phyloP scores from a whole-genome alignment of 2,888 invertebrate genomes.

The Metalampra italica region DNA sequence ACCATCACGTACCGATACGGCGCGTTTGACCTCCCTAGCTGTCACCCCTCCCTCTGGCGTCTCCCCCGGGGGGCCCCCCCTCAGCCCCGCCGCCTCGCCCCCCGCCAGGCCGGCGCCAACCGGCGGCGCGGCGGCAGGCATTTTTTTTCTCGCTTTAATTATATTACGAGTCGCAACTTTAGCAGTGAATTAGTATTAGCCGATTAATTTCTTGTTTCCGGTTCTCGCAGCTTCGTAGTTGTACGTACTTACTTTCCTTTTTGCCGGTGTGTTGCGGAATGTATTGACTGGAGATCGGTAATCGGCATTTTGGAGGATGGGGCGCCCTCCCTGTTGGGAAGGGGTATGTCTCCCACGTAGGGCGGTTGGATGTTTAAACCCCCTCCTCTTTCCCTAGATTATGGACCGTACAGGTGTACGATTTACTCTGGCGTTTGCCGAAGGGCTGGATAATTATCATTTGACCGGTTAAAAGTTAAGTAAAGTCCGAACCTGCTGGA shows the following conservation, averaged over 20 bases:
- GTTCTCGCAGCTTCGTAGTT: neutral
- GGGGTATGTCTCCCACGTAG: no score
- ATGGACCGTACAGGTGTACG: no score
- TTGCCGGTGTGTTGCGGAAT: neutral
- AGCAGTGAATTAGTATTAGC: constrained; percentile 16
- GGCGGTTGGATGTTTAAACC: no score
- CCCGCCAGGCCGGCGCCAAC: constrained; percentile 61
- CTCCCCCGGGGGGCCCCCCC: no score
- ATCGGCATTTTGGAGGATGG: neutral
- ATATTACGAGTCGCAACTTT: constrained; percentile 13
- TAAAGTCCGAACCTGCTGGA: no score
- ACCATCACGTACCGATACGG: constrained; percentile 32
- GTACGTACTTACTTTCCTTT: neutral
- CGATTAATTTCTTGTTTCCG: constrained; percentile 8
- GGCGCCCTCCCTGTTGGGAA: neutral
- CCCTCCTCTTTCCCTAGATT: no score
- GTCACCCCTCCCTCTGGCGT: constrained; percentile 21
- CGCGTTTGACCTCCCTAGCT: constrained; percentile 52
- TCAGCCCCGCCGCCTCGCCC: constrained; percentile 15
- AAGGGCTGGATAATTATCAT: no score
- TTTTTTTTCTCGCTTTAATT: constrained; percentile 29
- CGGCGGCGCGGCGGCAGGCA: constrained; percentile 22
- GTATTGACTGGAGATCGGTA: neutral
- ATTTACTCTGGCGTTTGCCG: no score
- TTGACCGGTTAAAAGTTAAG: no score